These are phyloP conservation scores for Cryptoprocta ferox DNA, from an alignment of 2,797 vertebrate genomes.

Conservation along the genomic window DNA sequence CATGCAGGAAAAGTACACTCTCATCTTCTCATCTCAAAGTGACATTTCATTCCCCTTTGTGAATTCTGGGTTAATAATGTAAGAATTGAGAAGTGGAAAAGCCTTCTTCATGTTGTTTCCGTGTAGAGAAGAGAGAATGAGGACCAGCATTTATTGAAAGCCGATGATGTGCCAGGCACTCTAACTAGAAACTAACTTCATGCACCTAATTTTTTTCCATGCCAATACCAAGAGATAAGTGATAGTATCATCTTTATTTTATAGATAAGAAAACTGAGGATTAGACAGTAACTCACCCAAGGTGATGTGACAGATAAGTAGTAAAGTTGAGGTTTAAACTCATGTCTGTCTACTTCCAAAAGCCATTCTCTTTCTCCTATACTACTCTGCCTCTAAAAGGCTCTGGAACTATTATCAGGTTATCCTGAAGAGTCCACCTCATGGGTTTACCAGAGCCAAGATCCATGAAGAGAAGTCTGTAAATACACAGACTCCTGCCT, in stretches of 20 bases:
- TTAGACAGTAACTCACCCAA: neutral
- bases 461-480: neutral
- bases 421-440: neutral
- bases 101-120: neutral
- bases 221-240: neutral
- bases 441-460: neutral
- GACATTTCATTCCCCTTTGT: neutral
- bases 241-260: neutral
- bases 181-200: neutral
- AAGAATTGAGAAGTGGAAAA: neutral
- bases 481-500: neutral
- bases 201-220: neutral
- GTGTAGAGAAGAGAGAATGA: neutral
- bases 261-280: conserved; percentile 7
- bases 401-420: neutral
- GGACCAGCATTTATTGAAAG: neutral
- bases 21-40: neutral
- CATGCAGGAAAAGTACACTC: neutral
- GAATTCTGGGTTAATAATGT: neutral
- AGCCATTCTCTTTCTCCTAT: conserved; percentile 17
- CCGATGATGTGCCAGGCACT: neutral
- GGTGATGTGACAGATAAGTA: neutral
- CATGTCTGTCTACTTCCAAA: conserved; percentile 29
- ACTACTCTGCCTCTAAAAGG: neutral
- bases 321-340: conserved; percentile 16